phyloP scores from a whole-genome alignment of 1,140 invertebrate species.

The Drosophila parabipectinata region DNA sequence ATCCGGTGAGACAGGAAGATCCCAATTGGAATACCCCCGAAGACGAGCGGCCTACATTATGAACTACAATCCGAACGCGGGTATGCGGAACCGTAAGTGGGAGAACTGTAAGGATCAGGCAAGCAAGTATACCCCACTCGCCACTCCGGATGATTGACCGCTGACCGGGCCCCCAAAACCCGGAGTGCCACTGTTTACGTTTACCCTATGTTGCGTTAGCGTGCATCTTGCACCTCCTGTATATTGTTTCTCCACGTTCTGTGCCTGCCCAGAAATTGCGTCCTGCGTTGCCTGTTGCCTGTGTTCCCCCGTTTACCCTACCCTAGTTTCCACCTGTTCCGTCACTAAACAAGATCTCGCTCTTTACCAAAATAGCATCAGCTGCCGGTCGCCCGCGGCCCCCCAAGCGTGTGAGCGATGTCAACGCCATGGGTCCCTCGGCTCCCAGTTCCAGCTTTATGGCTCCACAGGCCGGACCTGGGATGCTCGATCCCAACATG shows the following conservation, averaged over 20 bases:
- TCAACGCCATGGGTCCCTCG: slow-evolving; percentile 86
- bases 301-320: slow-evolving; percentile 27
- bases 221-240: slow-evolving; percentile 1
- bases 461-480: slow-evolving; percentile 83
- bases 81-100: slow-evolving; percentile 84
- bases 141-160: slow-evolving; percentile 15
- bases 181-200: slow-evolving; percentile 19
- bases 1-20: slow-evolving; percentile 11
- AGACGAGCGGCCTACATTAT: slow-evolving; percentile 4
- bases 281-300: slow-evolving; percentile 55
- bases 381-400: slow-evolving; percentile 84
- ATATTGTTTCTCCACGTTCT: neutral
- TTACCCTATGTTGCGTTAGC: slow-evolving; percentile 20
- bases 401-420: slow-evolving; percentile 87
- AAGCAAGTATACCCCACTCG: slow-evolving; percentile 72
- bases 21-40: slow-evolving; percentile 2
- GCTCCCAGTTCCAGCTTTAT: slow-evolving; percentile 70
- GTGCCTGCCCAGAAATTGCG: slow-evolving; percentile 23
- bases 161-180: slow-evolving; percentile 11
- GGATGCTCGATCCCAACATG: slow-evolving; percentile 74
- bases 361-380: slow-evolving; percentile 62
- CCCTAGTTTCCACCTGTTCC: neutral
- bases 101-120: slow-evolving; percentile 82
- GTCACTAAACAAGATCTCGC: slow-evolving; percentile 5
- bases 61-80: slow-evolving; percentile 85